Base-by-base conservation (phyloP, 2,113 vertebrate species). In the Trichechus manatus region DNA sequence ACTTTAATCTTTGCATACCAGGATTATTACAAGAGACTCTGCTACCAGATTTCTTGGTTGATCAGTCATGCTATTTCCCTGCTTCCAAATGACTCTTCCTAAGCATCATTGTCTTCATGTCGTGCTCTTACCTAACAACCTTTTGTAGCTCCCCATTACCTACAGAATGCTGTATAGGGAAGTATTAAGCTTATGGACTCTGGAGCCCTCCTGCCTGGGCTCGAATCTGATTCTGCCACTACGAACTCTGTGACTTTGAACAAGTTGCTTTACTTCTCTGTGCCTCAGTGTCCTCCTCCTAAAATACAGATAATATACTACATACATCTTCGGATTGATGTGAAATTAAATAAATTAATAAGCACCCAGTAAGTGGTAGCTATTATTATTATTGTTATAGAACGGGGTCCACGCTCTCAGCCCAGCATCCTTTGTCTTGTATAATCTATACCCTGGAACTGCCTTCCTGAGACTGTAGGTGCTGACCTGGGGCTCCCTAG, bases 221-320 rank as follows among this genome's bases (percentile, higher is more conserved):
- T 90, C 59, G 17, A 15, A 4, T 36, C 56, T 66, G 72, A 95
- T 50, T 42, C 85, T 92, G 7, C 59, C 61, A 36, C 23, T 81
- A 82, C 6, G 64, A 42, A 42, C 31, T 75, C 33, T 92, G 36
- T n/a, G 29, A 64, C 47, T 75, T 80, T n/a, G 66, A 82, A 50
- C 42, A 94, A 95, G 33, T 93, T 70, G 64, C 50, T 87, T 47
- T 85, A 78, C 27, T 29, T 83, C 42, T 88, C 72, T 56, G 11
- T 72, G 42, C 8, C 36, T 87, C 75, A 25, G 42, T 31, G 8
- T 72, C 63, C 20, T 72, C 36, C 11, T 53, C 33, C 72, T 91
- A 79, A 93, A 96, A 85, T 56, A 70, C 19, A 2, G 36, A 56
- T 85, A 72, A 81, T 53, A 56, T 4, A 63, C 19, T 29, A 89